Evolutionary conservation across 2,797 vertebrate species (phyloP).

Genomic region (Mormyrus proboscirostris): DNA sequence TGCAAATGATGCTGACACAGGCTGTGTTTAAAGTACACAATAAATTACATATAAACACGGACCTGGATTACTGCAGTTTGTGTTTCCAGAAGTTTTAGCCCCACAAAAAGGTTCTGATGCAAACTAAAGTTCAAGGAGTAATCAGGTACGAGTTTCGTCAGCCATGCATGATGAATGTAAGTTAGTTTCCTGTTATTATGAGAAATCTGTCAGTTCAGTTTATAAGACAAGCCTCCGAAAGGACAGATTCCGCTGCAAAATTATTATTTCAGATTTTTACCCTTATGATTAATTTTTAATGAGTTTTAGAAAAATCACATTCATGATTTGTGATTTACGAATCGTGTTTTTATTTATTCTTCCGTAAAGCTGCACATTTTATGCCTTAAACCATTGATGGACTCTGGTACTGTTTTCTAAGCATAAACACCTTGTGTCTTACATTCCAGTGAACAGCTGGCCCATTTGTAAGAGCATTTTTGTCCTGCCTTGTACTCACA

Average conservation of each 20-base stretch:
- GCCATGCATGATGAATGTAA: conserved; percentile 17
- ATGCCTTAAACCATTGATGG: background rate
- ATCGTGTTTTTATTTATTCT: background rate
- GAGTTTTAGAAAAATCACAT: background rate
- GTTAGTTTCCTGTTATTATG: background rate
- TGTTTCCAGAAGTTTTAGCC: background rate
- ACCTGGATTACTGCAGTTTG: conserved; percentile 49
- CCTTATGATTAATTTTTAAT: background rate
- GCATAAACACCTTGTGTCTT: background rate
- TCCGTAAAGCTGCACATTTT: background rate
- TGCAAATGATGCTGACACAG: conserved; percentile 35
- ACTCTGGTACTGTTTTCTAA: background rate
- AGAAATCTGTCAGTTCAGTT: background rate
- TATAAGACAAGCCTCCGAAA: background rate
- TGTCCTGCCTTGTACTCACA: conserved; percentile 32
- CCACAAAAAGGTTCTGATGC: conserved; percentile 31
- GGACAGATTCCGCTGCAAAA: background rate
- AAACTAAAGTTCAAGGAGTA: conserved; percentile 45
- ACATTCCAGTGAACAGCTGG: conserved; percentile 9
- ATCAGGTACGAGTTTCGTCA: conserved; percentile 39
- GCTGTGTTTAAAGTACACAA: conserved; percentile 44
- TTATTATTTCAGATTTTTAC: background rate
- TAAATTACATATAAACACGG: conserved; percentile 59
- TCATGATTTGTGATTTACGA: background rate
- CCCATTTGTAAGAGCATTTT: conserved; percentile 31